Evolutionary conservation across 1,140 invertebrate genomes (phyloP).

Genomic region (Temnothorax nylanderi): DNA sequence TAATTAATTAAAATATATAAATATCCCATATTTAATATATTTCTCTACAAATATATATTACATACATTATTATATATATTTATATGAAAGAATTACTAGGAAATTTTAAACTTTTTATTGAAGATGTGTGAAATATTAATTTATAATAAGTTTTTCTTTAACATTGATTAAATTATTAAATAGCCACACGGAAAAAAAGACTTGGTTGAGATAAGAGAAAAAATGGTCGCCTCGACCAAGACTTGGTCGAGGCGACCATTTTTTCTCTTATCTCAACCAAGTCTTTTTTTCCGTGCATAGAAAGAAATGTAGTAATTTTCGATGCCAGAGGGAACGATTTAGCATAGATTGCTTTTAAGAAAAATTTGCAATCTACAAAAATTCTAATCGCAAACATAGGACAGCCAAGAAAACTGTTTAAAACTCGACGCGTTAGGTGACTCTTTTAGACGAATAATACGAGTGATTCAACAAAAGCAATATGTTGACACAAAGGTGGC

Average conservation of each 20-base stretch:
- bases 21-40: neutral
- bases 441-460: conserved; percentile 62
- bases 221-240: too few species aligned
- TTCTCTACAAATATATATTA: neutral
- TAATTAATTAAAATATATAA: conserved; percentile 8
- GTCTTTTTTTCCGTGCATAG: too few species aligned
- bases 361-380: neutral
- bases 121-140: neutral
- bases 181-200: too few species aligned
- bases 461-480: conserved; percentile 65
- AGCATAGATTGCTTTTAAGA: neutral
- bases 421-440: conserved; percentile 22
- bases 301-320: neutral
- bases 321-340: neutral
- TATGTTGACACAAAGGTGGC: conserved; percentile 4
- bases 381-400: neutral
- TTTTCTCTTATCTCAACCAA: too few species aligned
- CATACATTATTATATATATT: neutral
- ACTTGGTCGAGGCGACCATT: too few species aligned
- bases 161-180: neutral
- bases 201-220: too few species aligned
- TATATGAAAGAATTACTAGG: neutral
- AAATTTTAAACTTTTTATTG: neutral
- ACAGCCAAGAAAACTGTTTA: conserved; percentile 23
- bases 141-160: neutral